Conservation (phyloP, 2,113 vertebrate genomes). For the Eclectus roratus region DNA sequence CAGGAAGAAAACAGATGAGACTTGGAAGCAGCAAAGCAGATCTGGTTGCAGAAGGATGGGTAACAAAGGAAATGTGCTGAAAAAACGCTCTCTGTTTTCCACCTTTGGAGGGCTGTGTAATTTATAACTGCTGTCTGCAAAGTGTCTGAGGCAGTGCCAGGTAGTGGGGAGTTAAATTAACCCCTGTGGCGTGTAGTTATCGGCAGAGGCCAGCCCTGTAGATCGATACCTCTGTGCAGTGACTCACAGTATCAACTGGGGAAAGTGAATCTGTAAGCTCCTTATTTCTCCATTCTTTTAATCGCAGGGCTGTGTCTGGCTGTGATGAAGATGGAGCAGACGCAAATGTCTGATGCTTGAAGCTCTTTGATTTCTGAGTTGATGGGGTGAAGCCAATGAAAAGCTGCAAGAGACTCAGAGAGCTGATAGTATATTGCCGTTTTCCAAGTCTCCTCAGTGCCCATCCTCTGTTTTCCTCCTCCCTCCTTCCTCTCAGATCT, state of each 20-base stretch:
- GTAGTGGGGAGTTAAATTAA: conserved; percentile 58
- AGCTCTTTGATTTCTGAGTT: conserved; percentile 65
- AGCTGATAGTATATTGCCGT: conserved; percentile 10
- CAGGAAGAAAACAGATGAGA: conserved; percentile 35
- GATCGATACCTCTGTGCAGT: conserved; percentile 47
- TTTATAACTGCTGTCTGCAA: conserved; percentile 47
- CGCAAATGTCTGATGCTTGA: conserved; percentile 50
- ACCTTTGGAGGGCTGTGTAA: conserved; percentile 30
- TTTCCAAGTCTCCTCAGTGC: neutral
- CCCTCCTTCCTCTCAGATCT: neutral
- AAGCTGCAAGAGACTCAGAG: neutral
- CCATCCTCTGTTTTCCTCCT: neutral
- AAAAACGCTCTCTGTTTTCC: neutral
- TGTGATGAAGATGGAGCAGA: conserved; percentile 70
- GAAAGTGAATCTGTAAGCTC: conserved; percentile 58
- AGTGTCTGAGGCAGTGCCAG: conserved; percentile 48
- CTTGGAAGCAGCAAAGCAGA: neutral
- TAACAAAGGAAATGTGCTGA: conserved; percentile 36
- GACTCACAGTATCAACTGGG: conserved; percentile 22
- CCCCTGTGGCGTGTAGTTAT: conserved; percentile 45
- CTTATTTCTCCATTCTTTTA: conserved; percentile 70
- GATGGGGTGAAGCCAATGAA: conserved; percentile 60
- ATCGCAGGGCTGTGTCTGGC: conserved; percentile 37
- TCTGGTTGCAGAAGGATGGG: neutral
- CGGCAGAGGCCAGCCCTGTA: conserved; percentile 51